phyloP scores from a whole-genome alignment of 2,888 invertebrate species.

The Neoitamus cyanurus region DNA sequence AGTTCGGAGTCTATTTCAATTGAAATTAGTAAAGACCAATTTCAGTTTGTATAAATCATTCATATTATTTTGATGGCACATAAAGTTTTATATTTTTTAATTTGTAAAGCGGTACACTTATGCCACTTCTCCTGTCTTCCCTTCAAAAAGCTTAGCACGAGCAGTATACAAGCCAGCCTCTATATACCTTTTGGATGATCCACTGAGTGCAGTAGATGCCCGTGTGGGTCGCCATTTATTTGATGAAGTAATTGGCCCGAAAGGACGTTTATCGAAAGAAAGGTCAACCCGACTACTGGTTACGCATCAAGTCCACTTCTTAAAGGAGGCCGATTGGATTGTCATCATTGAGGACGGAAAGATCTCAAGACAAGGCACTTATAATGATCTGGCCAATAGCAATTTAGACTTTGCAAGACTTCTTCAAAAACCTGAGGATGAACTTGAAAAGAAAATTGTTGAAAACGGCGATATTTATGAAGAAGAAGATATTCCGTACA shows the following conservation, averaged over 20 bases:
- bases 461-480: constrained; percentile 38
- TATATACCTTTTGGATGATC: constrained; percentile 83
- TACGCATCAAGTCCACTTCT: constrained; percentile 83
- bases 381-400: constrained; percentile 67
- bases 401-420: constrained; percentile 69
- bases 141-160: constrained; percentile 71
- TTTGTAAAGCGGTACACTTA: too few relatives aligned
- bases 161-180: constrained; percentile 80
- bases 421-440: constrained; percentile 63
- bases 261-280: constrained; percentile 69
- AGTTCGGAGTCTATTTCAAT: too few relatives aligned
- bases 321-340: constrained; percentile 72
- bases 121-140: too few relatives aligned
- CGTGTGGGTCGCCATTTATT: constrained; percentile 81
- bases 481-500: constrained; percentile 66
- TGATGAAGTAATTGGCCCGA: constrained; percentile 74
- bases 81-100: too few relatives aligned
- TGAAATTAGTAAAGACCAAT: too few relatives aligned
- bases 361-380: constrained; percentile 67
- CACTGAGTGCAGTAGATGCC: constrained; percentile 82
- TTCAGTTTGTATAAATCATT: too few relatives aligned
- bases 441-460: constrained; percentile 49
- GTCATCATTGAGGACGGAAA: constrained; percentile 72
- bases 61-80: too few relatives aligned
- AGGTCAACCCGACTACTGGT: constrained; percentile 74